These are phyloP conservation scores for Bradypodion pumilum DNA, from an alignment of 2,797 vertebrate species.

Conservation along the genomic window DNA sequence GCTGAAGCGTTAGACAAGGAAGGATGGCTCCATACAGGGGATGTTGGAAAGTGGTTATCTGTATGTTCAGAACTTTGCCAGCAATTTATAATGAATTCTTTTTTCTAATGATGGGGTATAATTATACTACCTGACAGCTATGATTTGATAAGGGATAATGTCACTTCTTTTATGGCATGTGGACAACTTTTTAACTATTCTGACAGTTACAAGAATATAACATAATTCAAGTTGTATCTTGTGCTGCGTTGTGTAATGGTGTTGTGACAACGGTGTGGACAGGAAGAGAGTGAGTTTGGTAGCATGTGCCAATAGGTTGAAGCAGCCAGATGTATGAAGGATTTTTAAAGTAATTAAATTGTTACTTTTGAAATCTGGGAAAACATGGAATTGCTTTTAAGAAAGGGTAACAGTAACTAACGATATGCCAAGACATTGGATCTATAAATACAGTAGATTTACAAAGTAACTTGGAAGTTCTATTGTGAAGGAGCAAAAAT, in stretches of 20 bases:
- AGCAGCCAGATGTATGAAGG: too few species aligned
- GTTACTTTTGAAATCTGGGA: not conserved
- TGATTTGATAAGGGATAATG: not conserved
- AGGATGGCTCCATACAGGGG: constrained; percentile 96
- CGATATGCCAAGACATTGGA: not conserved
- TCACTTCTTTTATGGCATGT: not conserved
- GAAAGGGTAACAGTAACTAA: not conserved
- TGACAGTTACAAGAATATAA: not conserved
- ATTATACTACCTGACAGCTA: not conserved
- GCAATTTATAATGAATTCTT: not conserved
- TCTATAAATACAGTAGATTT: not conserved
- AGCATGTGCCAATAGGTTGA: too few species aligned
- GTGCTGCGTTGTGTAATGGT: not conserved
- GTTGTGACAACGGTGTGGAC: not conserved
- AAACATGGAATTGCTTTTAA: not conserved
- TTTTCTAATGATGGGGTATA: not conserved
- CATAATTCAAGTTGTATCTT: not conserved
- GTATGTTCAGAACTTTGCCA: constrained; percentile 72
- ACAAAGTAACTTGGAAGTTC: not conserved
- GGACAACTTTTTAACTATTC: not conserved
- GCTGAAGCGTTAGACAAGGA: constrained; percentile 89
- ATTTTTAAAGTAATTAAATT: not conserved
- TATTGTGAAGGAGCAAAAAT: not conserved
- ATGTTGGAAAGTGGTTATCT: constrained; percentile 94
- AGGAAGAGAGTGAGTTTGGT: too few species aligned